Percentiles rank a stretch among this genome's conserved stretches.
phyloP scores from a whole-genome alignment of 2,888 invertebrate species.

The Drosophila mimica region DNA sequence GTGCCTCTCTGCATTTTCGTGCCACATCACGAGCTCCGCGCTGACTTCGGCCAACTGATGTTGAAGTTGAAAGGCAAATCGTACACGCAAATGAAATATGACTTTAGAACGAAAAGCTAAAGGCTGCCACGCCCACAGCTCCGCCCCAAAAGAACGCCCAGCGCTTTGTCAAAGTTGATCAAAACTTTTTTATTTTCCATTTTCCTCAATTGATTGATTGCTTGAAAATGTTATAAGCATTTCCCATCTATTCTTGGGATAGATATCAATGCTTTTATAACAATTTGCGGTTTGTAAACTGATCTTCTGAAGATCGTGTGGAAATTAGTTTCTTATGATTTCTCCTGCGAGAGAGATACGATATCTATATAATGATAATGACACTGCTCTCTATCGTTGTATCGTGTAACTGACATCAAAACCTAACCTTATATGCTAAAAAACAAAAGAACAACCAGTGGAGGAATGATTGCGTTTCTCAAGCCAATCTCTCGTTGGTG shows the following conservation, averaged over 20 bases:
- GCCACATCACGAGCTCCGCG: constrained; percentile 27
- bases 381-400: background rate
- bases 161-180: constrained; percentile 7
- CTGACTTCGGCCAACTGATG: background rate
- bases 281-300: constrained; percentile 22
- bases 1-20: constrained; percentile 26
- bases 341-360: constrained; percentile 9
- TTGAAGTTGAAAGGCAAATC: constrained; percentile 43
- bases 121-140: constrained; percentile 8
- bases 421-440: constrained; percentile 4
- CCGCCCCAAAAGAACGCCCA: constrained; percentile 10
- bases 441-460: background rate
- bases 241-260: background rate
- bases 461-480: constrained; percentile 19
- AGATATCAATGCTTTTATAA: background rate
- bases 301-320: constrained; percentile 27
- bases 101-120: background rate
- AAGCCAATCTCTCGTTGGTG: constrained; percentile 7
- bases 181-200: background rate
- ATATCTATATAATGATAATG: constrained; percentile 5
- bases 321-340: constrained; percentile 21
- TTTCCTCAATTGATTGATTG: constrained; percentile 3
- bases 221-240: background rate
- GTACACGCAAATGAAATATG: constrained; percentile 44
- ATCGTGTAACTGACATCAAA: constrained; percentile 22